These are phyloP conservation scores for Caenorhabditis virilis DNA, from an alignment of 2,888 invertebrate species.

Conservation along the genomic window DNA sequence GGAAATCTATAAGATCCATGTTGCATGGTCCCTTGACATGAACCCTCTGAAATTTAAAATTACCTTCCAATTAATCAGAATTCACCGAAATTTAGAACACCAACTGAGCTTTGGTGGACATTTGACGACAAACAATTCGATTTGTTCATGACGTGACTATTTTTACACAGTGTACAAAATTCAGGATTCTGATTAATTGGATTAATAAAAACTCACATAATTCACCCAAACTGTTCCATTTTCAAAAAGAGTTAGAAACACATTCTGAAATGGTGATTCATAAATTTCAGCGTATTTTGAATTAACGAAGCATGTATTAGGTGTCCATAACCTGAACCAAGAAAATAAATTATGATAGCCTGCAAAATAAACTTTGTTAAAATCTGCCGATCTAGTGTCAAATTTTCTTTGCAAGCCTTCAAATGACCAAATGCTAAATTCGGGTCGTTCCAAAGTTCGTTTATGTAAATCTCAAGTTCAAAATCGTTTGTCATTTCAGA, in stretches of 20 bases:
- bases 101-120: too few species aligned
- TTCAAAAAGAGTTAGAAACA: slow-evolving; percentile 55
- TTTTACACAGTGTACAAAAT: too few species aligned
- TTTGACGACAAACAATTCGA: slow-evolving; percentile 1
- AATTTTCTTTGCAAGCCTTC: slow-evolving; percentile 38
- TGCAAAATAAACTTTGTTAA: slow-evolving; percentile 15
- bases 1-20: slow-evolving; percentile 58
- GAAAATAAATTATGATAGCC: background rate
- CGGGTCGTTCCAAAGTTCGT: slow-evolving; percentile 57
- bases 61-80: slow-evolving; percentile 1
- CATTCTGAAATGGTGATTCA: slow-evolving; percentile 54
- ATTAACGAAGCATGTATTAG: slow-evolving; percentile 54
- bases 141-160: too few species aligned
- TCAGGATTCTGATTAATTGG: too few species aligned
- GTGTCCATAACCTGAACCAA: slow-evolving; percentile 45
- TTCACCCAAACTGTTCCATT: slow-evolving; percentile 62
- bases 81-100: background rate
- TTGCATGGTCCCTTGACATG: slow-evolving; percentile 55
- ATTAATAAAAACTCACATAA: slow-evolving; percentile 41
- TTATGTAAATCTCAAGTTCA: slow-evolving; percentile 58
- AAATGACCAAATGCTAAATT: slow-evolving; percentile 24
- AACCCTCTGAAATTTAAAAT: slow-evolving; percentile 42
- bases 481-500: slow-evolving; percentile 60
- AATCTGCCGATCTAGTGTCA: slow-evolving; percentile 47
- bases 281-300: slow-evolving; percentile 55